These are phyloP conservation scores for Ptyas mucosa DNA, from an alignment of 2,113 vertebrate species.

Conservation along the genomic window DNA sequence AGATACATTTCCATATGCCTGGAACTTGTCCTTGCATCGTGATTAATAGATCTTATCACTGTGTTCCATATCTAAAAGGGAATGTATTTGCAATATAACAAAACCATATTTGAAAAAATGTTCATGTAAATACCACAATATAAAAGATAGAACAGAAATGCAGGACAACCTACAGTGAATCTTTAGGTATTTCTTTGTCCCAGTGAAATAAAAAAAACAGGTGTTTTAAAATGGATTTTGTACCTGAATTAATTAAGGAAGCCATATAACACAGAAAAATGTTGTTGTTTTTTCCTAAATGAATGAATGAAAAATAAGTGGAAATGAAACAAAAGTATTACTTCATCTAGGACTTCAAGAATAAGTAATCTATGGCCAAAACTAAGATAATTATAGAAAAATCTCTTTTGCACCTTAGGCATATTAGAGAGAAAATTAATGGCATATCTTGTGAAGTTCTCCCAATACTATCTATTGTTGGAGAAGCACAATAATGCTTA, in stretches of 20 bases:
- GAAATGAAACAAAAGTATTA: background rate
- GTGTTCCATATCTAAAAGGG: conserved; percentile 1
- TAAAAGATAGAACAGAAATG: background rate
- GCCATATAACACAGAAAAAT: background rate
- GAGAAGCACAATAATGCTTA: background rate
- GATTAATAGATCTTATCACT: background rate
- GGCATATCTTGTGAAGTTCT: background rate
- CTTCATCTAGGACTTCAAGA: background rate
- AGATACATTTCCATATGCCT: conserved; percentile 13
- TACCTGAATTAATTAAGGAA: background rate
- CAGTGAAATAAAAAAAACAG: background rate
- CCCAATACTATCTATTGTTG: background rate
- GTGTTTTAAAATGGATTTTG: background rate
- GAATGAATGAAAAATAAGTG: background rate
- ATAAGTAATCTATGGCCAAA: background rate
- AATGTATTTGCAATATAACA: background rate
- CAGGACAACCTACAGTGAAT: background rate
- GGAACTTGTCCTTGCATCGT: conserved; percentile 42
- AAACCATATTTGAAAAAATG: conserved; percentile 31
- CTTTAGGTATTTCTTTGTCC: background rate
- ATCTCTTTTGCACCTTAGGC: background rate
- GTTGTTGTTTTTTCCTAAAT: background rate
- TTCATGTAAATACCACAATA: conserved; percentile 1
- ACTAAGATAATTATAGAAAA: background rate
- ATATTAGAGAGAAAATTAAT: background rate